phyloP scores from a whole-genome alignment of 2,113 vertebrate genomes.

The Sebastes fasciatus region DNA sequence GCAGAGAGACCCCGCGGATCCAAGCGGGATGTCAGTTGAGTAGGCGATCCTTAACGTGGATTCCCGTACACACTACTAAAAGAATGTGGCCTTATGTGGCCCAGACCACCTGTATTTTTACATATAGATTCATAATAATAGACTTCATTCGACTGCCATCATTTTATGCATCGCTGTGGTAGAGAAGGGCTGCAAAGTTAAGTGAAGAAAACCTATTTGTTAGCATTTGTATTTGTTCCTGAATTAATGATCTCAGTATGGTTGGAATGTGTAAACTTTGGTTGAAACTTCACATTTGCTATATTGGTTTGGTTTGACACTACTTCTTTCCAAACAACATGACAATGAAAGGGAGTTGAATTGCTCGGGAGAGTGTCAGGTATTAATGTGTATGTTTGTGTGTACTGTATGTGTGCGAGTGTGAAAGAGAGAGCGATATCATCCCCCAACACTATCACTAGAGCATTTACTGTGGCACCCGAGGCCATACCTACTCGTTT shows the following conservation, averaged over 20 bases:
- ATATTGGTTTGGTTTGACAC: not conserved
- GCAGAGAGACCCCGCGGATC: too few species aligned
- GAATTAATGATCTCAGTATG: not conserved
- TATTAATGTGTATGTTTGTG: conserved; percentile 3
- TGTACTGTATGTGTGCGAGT: conserved; percentile 1
- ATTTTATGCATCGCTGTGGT: not conserved
- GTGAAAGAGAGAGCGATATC: conserved; percentile 19
- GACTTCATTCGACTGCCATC: conserved; percentile 3
- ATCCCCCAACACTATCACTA: conserved; percentile 3
- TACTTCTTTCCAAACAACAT: not conserved
- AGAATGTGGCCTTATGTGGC: too few species aligned
- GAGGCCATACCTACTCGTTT: conserved; percentile 43
- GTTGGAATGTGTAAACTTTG: not conserved
- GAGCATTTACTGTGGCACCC: conserved; percentile 42
- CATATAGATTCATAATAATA: not conserved
- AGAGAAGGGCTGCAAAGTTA: not conserved
- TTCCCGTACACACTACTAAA: too few species aligned
- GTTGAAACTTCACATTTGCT: not conserved
- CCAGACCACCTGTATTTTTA: too few species aligned
- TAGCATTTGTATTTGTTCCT: not conserved
- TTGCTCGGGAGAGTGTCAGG: not conserved
- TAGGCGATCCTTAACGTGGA: too few species aligned
- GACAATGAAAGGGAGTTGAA: conserved; percentile 3
- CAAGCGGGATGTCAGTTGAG: too few species aligned
- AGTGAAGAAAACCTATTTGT: not conserved